A percentile compares a stretch with the other conserved stretches of the same genome.
Evolutionary conservation across 2,113 vertebrate genomes (phyloP).

Genomic region (Acrocephalus arundinaceus): DNA sequence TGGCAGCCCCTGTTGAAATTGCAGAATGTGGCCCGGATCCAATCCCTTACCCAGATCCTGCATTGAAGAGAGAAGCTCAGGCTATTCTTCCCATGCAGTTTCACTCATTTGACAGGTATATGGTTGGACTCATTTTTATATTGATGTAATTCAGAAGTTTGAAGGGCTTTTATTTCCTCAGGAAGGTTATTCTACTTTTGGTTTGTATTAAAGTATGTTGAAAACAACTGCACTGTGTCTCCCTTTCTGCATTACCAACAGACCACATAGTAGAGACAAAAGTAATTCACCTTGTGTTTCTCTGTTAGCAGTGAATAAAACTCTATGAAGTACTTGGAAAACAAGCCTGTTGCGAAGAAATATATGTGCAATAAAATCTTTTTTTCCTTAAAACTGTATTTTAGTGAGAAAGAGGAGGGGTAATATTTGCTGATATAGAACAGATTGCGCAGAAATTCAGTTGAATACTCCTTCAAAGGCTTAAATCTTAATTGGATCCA

Average conservation of each 20-base stretch:
- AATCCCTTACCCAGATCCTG: slow-evolving; percentile 85
- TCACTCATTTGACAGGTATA: slow-evolving; percentile 98
- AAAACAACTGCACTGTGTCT: neutral
- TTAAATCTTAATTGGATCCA: slow-evolving; percentile 29
- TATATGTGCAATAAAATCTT: neutral
- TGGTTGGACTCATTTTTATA: neutral
- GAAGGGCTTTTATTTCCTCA: neutral
- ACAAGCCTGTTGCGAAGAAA: neutral
- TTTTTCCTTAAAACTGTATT: neutral
- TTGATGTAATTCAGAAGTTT: neutral
- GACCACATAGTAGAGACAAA: neutral
- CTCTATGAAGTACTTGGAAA: neutral
- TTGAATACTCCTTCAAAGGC: neutral
- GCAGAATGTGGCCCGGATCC: slow-evolving; percentile 87
- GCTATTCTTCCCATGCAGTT: slow-evolving; percentile 92
- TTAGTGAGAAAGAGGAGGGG: neutral
- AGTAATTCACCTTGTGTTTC: slow-evolving; percentile 13
- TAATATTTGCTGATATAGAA: slow-evolving; percentile 19
- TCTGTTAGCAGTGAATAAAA: slow-evolving; percentile 24
- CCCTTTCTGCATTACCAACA: neutral
- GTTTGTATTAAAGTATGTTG: neutral
- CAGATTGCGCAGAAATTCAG: slow-evolving; percentile 16
- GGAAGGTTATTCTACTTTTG: neutral
- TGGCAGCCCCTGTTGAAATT: slow-evolving; percentile 87
- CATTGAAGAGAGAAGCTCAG: slow-evolving; percentile 88